Percentiles rank a stretch among this genome's conserved stretches.
phyloP scores from a whole-genome alignment of 1,140 invertebrate species.

The Drosophila mayri region DNA sequence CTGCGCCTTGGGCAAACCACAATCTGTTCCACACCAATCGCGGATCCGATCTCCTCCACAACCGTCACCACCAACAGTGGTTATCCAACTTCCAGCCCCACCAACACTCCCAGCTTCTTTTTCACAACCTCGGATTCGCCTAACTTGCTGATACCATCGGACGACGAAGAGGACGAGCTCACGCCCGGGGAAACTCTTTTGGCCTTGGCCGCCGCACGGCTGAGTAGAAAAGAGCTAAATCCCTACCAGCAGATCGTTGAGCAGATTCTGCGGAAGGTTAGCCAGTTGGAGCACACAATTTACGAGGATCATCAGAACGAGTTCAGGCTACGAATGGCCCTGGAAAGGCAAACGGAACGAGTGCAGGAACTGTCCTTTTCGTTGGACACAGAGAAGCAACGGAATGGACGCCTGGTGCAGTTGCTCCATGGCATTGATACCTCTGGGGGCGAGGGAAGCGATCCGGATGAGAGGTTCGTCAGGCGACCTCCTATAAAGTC shows the following conservation, averaged over 20 bases:
- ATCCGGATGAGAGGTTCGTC: conserved; percentile 18
- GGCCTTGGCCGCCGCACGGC: conserved; percentile 1
- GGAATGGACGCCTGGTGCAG: conserved; percentile 65
- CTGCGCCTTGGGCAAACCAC: conserved; percentile 31
- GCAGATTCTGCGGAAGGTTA: conserved; percentile 59
- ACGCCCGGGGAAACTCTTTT: not conserved
- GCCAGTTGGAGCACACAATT: conserved; percentile 69
- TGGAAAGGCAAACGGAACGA: conserved; percentile 61
- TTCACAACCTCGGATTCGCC: not conserved
- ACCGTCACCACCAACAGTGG: not conserved
- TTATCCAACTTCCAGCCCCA: not conserved
- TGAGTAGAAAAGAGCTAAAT: conserved; percentile 14
- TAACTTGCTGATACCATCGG: not conserved
- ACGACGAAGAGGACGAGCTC: conserved; percentile 6
- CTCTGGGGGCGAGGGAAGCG: conserved; percentile 37
- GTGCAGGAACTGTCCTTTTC: conserved; percentile 64
- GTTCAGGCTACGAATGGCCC: conserved; percentile 68
- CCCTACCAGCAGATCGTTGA: conserved; percentile 52
- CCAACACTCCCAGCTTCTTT: not conserved
- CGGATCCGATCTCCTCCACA: conserved; percentile 7
- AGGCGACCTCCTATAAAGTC: conserved; percentile 17
- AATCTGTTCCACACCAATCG: conserved; percentile 2
- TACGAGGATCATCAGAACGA: conserved; percentile 73
- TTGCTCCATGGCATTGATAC: conserved; percentile 57
- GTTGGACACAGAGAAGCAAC: conserved; percentile 61